Conservation (phyloP, 1,140 invertebrate species). For the Atta colombica region DNA sequence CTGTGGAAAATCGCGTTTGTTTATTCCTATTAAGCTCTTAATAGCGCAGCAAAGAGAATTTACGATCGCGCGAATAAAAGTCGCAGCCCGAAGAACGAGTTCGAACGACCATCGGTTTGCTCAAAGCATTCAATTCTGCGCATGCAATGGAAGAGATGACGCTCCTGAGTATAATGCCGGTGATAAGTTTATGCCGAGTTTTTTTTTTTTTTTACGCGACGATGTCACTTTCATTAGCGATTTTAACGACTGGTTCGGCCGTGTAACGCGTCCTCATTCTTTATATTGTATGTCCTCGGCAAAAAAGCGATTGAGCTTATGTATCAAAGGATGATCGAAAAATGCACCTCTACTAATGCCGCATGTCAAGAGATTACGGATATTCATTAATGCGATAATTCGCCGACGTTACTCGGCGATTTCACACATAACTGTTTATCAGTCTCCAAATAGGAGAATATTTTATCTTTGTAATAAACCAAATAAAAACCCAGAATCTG, state of each 20-base stretch:
- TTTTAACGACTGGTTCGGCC: slow-evolving; percentile 61
- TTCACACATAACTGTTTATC: slow-evolving; percentile 13
- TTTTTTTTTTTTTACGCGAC: slow-evolving; percentile 8
- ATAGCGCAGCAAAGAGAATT: slow-evolving; percentile 40
- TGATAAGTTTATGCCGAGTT: slow-evolving; percentile 43
- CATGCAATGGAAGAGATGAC: slow-evolving; percentile 25
- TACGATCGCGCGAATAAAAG: slow-evolving; percentile 49
- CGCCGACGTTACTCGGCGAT: background rate
- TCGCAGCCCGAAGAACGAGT: slow-evolving; percentile 26
- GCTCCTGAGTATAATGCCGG: slow-evolving; percentile 29
- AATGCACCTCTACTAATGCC: background rate
- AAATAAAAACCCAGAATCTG: slow-evolving; percentile 10
- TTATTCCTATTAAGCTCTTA: slow-evolving; percentile 39
- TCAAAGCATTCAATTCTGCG: slow-evolving; percentile 42
- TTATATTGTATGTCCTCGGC: slow-evolving; percentile 11
- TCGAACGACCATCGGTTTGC: slow-evolving; percentile 46
- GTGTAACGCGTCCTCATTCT: slow-evolving; percentile 51
- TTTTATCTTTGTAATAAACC: slow-evolving; percentile 17
- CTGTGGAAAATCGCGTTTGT: slow-evolving; percentile 31
- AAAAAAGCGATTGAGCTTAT: background rate
- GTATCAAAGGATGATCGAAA: slow-evolving; percentile 17
- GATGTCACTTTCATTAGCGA: slow-evolving; percentile 58
- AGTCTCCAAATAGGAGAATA: background rate
- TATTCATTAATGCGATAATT: slow-evolving; percentile 5
- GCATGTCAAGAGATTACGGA: background rate